Base-by-base conservation (phyloP, 2,797 vertebrate genomes). In the Okamejei kenojei region DNA sequence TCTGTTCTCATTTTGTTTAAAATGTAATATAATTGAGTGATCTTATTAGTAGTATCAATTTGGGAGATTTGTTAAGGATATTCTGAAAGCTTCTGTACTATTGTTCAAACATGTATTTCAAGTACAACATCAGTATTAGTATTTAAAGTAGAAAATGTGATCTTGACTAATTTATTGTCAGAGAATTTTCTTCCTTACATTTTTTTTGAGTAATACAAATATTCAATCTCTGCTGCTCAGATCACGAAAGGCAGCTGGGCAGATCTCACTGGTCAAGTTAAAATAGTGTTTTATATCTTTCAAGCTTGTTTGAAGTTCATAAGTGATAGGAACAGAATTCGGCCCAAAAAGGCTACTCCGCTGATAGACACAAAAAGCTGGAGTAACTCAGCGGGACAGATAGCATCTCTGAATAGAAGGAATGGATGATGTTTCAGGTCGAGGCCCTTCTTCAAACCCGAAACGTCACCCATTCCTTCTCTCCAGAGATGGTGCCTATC, bases 21-120 rank as follows among this genome's bases (percentile, higher is more conserved):
- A 91, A 73, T 91, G 38, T 23, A 92, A 92, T 54, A 92, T 92
- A 74, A 74, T 54, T 17, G 23, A 92, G 73, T n/a, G 71, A 74
- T 91, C 90, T 26, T 71, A 26, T 74, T 76, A 92, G 54, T 92
- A 76, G 54, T 76, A 45, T 76, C 76, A 74, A 15, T 15, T 76
- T 92, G 38, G 65, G 26, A 91, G 7, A 21, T 0, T 92, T 76
- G 45, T 35, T 76, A 92, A 90, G n/a, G 88, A 90, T 38, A 21
- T 21, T 71, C 61, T 23, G 68, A 15, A 32, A 7, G n/a, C 9
- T 68, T 19, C 32, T 9, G 63, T 68, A 26, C 7, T n/a, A 38
- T n/a, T 88, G 84, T 35, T 88, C 63, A 2, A 8, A 32, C 8
- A 68, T 19, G 68, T 63, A 88, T 35, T 9, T 9, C 19, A 11